These are phyloP conservation scores for Anas georgica DNA, from an alignment of 2,797 vertebrate species.

Conservation along the genomic window DNA sequence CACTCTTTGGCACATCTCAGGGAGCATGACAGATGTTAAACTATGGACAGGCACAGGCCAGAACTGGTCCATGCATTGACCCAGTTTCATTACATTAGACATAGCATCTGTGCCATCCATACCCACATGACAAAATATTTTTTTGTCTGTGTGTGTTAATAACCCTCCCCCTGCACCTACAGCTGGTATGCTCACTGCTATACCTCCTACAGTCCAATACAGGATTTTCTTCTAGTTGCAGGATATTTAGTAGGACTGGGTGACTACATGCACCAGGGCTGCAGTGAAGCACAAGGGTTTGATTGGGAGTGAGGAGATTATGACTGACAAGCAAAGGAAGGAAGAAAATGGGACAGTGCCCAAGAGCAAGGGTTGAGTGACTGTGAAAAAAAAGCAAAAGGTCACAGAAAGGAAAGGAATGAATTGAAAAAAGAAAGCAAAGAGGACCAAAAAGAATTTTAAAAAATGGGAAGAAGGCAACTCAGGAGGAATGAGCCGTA, in stretches of 20 bases:
- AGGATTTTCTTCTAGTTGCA: neutral
- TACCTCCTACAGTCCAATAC: neutral
- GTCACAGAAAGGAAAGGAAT: neutral
- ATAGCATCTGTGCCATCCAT: neutral
- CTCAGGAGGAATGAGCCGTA: neutral
- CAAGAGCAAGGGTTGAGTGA: neutral
- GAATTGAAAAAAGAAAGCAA: neutral
- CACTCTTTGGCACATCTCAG: neutral
- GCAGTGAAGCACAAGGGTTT: neutral
- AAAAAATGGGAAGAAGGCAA: neutral
- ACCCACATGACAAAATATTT: neutral
- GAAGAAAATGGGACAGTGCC: neutral
- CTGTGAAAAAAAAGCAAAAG: neutral
- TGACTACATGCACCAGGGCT: neutral
- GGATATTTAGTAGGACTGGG: neutral
- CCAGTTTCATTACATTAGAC: neutral
- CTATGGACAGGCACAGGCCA: accelerated
- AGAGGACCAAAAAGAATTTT: neutral
- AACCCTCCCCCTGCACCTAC: neutral
- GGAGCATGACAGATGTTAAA: neutral
- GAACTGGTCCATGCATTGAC: neutral
- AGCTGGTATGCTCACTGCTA: neutral
- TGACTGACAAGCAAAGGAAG: neutral
- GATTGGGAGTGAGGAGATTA: neutral
- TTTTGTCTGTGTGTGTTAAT: neutral